phyloP scores from a whole-genome alignment of 2,888 invertebrate species.

The Phortica magna region DNA sequence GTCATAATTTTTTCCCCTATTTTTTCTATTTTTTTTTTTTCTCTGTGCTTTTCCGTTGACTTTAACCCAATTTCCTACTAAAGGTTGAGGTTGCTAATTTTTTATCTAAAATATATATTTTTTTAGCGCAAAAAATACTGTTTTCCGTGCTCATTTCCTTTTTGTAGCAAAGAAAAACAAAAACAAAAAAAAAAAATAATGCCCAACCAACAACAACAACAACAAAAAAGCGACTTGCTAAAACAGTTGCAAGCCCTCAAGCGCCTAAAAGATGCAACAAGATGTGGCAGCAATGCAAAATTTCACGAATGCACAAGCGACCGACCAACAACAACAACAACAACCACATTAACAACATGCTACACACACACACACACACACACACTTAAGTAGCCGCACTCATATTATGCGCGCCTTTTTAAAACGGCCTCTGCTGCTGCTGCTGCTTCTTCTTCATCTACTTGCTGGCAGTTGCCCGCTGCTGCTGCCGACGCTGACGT shows the following conservation, averaged over 20 bases:
- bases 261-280: slow-evolving; percentile 70
- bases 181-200: slow-evolving; percentile 45
- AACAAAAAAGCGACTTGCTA: slow-evolving; percentile 7
- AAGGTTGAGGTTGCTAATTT: slow-evolving; percentile 69
- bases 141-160: slow-evolving; percentile 1
- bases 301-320: slow-evolving; percentile 43
- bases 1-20: slow-evolving; percentile 37
- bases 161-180: slow-evolving; percentile 44
- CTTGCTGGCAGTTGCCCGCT: no score
- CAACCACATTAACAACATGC: slow-evolving; percentile 2
- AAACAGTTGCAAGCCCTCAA: slow-evolving; percentile 50
- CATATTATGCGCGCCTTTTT: slow-evolving; percentile 42
- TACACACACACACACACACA: slow-evolving; percentile 41
- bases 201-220: neutral
- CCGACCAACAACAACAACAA: slow-evolving; percentile 13
- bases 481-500: no score
- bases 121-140: neutral
- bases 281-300: slow-evolving; percentile 48
- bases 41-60: slow-evolving; percentile 51
- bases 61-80: slow-evolving; percentile 67
- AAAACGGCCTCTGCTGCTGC: slow-evolving; percentile 2
- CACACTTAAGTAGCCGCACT: slow-evolving; percentile 65
- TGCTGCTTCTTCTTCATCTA: no score
- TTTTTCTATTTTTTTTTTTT: slow-evolving; percentile 1
- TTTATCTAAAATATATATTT: slow-evolving; percentile 51